A percentile compares a stretch with the other conserved stretches of the same genome.
Evolutionary conservation across 2,888 invertebrate species (phyloP).

Genomic region (Polylopha cassiicola): DNA sequence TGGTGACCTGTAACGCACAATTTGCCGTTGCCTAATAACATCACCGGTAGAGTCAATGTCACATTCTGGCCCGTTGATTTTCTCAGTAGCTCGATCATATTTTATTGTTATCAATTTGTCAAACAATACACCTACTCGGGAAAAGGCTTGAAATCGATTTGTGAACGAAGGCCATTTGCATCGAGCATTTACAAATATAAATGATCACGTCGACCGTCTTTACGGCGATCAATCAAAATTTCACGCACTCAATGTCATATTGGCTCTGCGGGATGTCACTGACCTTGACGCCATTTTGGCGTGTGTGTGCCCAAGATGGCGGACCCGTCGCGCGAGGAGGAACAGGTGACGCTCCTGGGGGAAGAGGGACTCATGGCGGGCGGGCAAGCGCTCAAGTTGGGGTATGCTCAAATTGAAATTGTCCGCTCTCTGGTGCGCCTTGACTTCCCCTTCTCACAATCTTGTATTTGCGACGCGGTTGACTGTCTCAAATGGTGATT

Average conservation of each 20-base stretch:
- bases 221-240: conserved; percentile 30
- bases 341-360: conserved; percentile 96
- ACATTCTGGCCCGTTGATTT: conserved; percentile 41
- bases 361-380: conserved; percentile 96
- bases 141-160: conserved; percentile 23
- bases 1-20: conserved; percentile 12
- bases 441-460: conserved; percentile 48
- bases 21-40: conserved; percentile 33
- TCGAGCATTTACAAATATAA: conserved; percentile 3
- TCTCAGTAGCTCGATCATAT: conserved; percentile 35
- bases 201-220: conserved; percentile 11
- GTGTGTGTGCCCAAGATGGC: conserved; percentile 91
- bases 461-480: neutral
- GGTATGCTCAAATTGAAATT: conserved; percentile 84
- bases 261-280: conserved; percentile 83
- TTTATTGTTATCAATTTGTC: conserved; percentile 19
- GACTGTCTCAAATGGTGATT: no score
- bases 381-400: conserved; percentile 97
- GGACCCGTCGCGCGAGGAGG: conserved; percentile 96
- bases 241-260: conserved; percentile 61
- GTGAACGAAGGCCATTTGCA: conserved; percentile 11
- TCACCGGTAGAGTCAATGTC: conserved; percentile 53
- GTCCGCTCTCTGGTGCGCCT: conserved; percentile 55
- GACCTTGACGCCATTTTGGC: conserved; percentile 75
- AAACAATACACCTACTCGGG: conserved; percentile 15